These are phyloP conservation scores for Psilanteris sp. DNA, from an alignment of 1,140 invertebrate species.

Conservation along the genomic window DNA sequence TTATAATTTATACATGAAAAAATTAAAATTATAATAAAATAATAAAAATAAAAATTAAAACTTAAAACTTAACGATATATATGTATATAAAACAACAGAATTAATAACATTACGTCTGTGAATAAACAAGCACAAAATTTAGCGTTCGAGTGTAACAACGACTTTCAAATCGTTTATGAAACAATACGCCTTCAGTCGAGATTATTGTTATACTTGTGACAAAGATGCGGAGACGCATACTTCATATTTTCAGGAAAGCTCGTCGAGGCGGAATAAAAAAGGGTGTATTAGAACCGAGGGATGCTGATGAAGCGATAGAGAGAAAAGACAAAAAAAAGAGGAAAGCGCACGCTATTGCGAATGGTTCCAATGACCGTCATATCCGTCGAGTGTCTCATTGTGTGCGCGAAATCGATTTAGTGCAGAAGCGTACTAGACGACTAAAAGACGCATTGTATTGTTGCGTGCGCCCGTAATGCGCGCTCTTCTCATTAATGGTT, in stretches of 20 bases:
- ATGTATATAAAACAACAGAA: too few species aligned
- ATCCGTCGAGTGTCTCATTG: constrained; percentile 38
- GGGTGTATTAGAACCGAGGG: constrained; percentile 37
- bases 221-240: constrained; percentile 56
- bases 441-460: constrained; percentile 39
- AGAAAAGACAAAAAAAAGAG: constrained; percentile 7
- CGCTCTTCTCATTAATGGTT: constrained; percentile 29
- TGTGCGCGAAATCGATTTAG: constrained; percentile 50
- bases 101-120: too few species aligned
- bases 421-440: constrained; percentile 31
- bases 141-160: too few species aligned
- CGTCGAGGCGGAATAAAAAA: constrained; percentile 47
- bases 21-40: too few species aligned
- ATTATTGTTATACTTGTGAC: constrained; percentile 54
- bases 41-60: too few species aligned
- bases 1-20: too few species aligned
- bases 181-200: too few species aligned
- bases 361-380: constrained; percentile 36
- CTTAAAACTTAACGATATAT: too few species aligned
- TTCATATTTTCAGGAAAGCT: constrained; percentile 52
- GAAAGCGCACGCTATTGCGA: not conserved
- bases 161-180: too few species aligned
- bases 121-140: too few species aligned
- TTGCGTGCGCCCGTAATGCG: constrained; percentile 31
- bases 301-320: constrained; percentile 41